A percentile compares a stretch with the other conserved stretches of the same genome.
Conservation (phyloP, 2,113 vertebrate species). For the Speoplatyrhinus poulsoni region DNA sequence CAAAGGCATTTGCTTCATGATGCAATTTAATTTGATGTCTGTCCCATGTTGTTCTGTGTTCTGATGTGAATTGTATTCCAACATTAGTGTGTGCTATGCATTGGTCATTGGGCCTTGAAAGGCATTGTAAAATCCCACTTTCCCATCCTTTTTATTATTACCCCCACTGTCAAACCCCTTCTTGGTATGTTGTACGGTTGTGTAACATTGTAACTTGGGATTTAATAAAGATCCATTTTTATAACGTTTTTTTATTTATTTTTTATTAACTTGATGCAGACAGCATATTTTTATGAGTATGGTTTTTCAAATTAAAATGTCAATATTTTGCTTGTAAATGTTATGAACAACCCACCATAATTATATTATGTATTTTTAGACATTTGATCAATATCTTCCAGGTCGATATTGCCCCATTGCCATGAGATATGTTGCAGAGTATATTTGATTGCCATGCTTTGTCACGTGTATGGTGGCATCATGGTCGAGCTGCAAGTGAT, state of each 20-base stretch:
- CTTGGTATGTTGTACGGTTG: slow-evolving; percentile 52
- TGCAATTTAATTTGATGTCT: slow-evolving; percentile 21
- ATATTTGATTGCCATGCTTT: not conserved
- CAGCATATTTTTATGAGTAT: too few species aligned
- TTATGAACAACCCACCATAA: not conserved
- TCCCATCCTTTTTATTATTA: slow-evolving; percentile 54
- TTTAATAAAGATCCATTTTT: slow-evolving; percentile 77
- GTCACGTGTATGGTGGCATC: slow-evolving; percentile 22
- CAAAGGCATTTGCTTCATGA: slow-evolving; percentile 18
- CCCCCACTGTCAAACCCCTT: slow-evolving; percentile 20
- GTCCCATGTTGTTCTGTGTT: slow-evolving; percentile 26
- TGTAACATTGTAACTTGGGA: slow-evolving; percentile 64
- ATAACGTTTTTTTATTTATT: slow-evolving; percentile 23
- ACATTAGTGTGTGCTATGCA: slow-evolving; percentile 28
- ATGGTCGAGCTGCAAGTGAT: slow-evolving; percentile 38
- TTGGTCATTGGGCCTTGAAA: slow-evolving; percentile 28
- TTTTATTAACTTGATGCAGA: too few species aligned
- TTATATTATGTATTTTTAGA: not conserved
- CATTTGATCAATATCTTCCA: not conserved
- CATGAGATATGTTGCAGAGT: not conserved
- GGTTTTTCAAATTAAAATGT: too few species aligned
- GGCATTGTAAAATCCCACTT: slow-evolving; percentile 17
- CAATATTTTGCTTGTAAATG: too few species aligned
- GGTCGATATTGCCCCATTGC: slow-evolving; percentile 7
- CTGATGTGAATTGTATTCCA: slow-evolving; percentile 17